Conservation (phyloP, 37 sponge, comb jelly and placozoan genomes). For the Halisarca cf. caerulea region DNA sequence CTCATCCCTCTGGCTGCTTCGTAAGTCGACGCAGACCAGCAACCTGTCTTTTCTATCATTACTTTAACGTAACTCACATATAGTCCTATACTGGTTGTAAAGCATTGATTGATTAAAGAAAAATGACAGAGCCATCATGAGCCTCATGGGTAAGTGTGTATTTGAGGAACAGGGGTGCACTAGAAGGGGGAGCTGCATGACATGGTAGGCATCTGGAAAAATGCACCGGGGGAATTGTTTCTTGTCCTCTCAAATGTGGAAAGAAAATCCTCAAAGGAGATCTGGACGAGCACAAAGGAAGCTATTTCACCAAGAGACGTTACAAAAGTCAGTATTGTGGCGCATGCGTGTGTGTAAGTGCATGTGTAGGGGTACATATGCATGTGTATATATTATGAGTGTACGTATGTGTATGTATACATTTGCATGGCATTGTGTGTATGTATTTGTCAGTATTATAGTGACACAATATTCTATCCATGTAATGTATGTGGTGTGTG, state of each 20-base stretch:
- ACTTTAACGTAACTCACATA: no score
- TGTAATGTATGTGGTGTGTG: no score
- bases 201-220: not conserved
- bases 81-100: no score
- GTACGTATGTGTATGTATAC: no score
- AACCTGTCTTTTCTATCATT: no score
- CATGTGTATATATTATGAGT: no score
- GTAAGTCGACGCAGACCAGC: no score
- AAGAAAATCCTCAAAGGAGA: not conserved
- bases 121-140: constrained; percentile 9
- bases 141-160: not conserved
- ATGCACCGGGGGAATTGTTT: not conserved
- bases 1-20: no score
- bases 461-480: no score
- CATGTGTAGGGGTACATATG: not conserved
- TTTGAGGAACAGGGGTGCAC: constrained; percentile 17
- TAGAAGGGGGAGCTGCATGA: not conserved
- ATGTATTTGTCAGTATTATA: no score
- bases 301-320: not conserved
- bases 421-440: no score
- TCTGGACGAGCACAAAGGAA: constrained; percentile 15
- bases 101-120: no score
- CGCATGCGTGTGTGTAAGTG: constrained; percentile 27
- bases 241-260: not conserved
- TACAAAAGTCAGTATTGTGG: constrained; percentile 6